Base-by-base conservation (phyloP, 2,888 invertebrate species). In the Spodoptera picta region DNA sequence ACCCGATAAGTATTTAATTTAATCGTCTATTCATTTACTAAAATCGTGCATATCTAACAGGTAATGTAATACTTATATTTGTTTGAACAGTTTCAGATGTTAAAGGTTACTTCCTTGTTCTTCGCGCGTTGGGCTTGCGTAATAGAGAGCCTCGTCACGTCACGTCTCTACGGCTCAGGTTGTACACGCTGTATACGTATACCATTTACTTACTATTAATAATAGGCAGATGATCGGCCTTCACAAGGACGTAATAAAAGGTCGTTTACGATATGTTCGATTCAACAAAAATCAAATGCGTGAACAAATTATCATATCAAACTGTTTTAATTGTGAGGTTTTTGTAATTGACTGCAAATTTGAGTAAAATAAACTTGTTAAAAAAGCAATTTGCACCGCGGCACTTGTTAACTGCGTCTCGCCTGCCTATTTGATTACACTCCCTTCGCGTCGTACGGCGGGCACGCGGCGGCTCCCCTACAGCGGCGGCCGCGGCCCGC, bases 21-120 rank as follows among this genome's bases (percentile, higher is more conserved):
- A 78, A 82, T 80, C 73, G 73, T 67, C 76, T 74, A 75, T 78
- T 81, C 75, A 79, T 83, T 82, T 80, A 77, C 62, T 56, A 82
- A 86, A 90, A 81, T 91, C 92, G 92, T 92, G 92, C 91, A 88
- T 87, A 80, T 83, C 90, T 87, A 91, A 92, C 86, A 80, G 68
- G 68, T 82, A 87, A 87, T 87, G 82, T 84, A 87, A 89, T 88
- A 90, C 86, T 86, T 88, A 88, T 91, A 87, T 90, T 89, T 89
- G 85, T 92, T 88, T 90, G 87, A 87, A 87, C 83, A 85, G 90
- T 89, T 90, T 90, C 88, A 88, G 86, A 83, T 87, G 89, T 83
- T 90, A 92, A 93, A 93, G 92, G 92, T 91, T 90, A 92, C 87
- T 94, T 94, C 93, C 93, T 92, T 82, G 84, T 89, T 85, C 78